Percentiles rank a stretch among this genome's conserved stretches.
These are phyloP conservation scores for Pachyrhynchus sulphureomaculatus DNA, from an alignment of 1,140 invertebrate species.

Conservation along the genomic window DNA sequence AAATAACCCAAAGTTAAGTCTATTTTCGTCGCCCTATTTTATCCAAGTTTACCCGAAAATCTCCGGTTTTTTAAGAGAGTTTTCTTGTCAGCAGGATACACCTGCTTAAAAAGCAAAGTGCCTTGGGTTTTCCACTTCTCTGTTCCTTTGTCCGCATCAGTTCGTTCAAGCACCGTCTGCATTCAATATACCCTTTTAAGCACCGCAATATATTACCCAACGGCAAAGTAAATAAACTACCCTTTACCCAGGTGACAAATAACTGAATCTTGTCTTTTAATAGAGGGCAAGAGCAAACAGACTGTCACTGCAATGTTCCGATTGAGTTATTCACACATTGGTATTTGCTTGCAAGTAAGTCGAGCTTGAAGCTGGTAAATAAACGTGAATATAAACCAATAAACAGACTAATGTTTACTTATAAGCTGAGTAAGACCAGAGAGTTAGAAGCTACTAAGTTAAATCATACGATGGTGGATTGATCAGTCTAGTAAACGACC, in stretches of 20 bases:
- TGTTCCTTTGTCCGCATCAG: neutral
- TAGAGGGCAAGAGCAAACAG: neutral
- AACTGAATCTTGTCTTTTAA: conserved; percentile 7
- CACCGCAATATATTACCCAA: conserved; percentile 5
- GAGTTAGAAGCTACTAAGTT: no score
- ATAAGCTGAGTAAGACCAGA: no score
- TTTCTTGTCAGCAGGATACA: neutral
- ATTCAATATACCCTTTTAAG: conserved; percentile 7
- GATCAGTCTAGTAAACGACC: no score
- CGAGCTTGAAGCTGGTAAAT: conserved; percentile 10
- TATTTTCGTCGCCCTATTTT: neutral
- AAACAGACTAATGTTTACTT: neutral
- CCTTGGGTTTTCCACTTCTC: neutral
- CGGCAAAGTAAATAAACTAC: neutral
- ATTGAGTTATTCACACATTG: conserved; percentile 5
- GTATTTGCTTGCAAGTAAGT: conserved; percentile 12
- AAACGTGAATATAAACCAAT: neutral
- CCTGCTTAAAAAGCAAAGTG: conserved; percentile 8
- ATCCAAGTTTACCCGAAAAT: neutral
- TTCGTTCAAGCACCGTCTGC: neutral
- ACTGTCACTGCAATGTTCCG: neutral
- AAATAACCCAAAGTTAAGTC: neutral
- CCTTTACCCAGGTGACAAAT: conserved; percentile 14
- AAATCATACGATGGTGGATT: no score
- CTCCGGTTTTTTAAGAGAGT: neutral